phyloP scores from a whole-genome alignment of 2,113 vertebrate genomes.

The Rhadina sibilatrix region DNA sequence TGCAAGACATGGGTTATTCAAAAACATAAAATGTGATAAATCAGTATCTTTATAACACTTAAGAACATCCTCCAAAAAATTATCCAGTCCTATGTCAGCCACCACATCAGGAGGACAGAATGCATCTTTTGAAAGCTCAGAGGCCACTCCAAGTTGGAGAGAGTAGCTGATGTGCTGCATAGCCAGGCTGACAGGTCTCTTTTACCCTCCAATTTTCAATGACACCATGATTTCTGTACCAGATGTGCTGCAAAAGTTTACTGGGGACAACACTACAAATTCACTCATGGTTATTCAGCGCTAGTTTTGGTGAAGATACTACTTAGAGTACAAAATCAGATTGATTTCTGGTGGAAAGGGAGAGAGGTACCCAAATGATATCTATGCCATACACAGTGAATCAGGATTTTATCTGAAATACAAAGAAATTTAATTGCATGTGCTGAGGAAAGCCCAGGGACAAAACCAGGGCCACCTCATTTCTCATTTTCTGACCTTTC shows the following conservation, averaged over 20 bases:
- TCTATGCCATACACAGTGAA: background rate
- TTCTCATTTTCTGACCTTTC: background rate
- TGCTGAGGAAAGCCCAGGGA: background rate
- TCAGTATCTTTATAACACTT: background rate
- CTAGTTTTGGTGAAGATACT: background rate
- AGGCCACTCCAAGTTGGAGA: background rate
- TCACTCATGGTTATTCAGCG: background rate
- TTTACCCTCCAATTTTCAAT: background rate
- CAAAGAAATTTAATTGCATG: rapidly evolving
- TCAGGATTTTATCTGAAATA: background rate
- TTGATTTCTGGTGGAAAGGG: background rate
- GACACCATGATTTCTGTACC: background rate
- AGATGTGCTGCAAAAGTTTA: background rate
- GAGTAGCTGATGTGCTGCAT: background rate
- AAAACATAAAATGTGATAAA: background rate
- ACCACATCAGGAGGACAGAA: background rate
- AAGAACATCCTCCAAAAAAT: rapidly evolving
- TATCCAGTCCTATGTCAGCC: background rate
- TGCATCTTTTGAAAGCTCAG: rapidly evolving
- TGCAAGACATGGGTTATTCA: background rate
- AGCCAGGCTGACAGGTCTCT: background rate
- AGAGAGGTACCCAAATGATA: background rate
- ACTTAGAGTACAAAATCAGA: background rate
- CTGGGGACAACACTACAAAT: background rate
- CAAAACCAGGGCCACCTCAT: background rate